Conservation (phyloP, 2,113 vertebrate genomes). For the Labrus mixtus region DNA sequence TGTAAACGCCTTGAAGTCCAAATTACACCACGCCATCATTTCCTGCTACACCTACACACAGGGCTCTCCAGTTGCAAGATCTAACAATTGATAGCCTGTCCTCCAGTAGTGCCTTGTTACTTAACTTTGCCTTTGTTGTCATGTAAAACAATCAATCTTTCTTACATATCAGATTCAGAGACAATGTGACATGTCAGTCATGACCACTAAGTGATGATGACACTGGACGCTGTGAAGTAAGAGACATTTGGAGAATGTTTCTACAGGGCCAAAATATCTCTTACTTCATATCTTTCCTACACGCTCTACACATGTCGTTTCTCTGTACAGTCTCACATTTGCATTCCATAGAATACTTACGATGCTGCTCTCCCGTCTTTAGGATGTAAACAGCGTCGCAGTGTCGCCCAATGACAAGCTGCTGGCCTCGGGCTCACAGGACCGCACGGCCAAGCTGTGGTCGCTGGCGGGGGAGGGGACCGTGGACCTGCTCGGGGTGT, state of each 20-base stretch:
- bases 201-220: neutral
- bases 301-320: neutral
- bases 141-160: neutral
- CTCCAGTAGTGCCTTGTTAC: neutral
- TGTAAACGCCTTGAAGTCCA: neutral
- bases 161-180: neutral
- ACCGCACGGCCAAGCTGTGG: constrained; percentile 95
- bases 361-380: neutral
- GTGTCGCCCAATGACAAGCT: constrained; percentile 96
- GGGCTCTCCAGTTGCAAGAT: neutral
- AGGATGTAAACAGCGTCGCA: constrained; percentile 95
- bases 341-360: neutral
- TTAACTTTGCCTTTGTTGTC: neutral
- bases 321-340: neutral
- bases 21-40: neutral
- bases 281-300: no score
- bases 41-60: neutral
- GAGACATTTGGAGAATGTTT: neutral
- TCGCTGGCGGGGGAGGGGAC: constrained; percentile 70
- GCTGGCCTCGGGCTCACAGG: constrained; percentile 94
- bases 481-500: constrained; percentile 88
- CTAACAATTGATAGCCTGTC: neutral
- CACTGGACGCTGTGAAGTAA: neutral
- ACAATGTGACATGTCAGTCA: neutral
- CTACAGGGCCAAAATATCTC: neutral